Conservation (phyloP, 2,797 vertebrate genomes). For the Hybognathus amarus region DNA sequence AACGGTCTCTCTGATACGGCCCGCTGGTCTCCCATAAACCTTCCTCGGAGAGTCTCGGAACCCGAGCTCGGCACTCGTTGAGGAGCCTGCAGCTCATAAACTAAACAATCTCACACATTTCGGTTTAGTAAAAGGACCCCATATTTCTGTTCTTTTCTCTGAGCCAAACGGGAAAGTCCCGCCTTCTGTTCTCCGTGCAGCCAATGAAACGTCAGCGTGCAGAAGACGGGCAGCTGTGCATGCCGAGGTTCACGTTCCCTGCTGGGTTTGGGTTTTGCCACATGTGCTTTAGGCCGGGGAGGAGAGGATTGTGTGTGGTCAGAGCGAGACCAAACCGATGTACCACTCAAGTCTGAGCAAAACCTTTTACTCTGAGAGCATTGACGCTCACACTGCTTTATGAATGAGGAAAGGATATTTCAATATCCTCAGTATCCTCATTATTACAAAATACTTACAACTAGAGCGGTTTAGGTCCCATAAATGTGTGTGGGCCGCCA, state of each 20-base stretch:
- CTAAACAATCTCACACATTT: slow-evolving; percentile 39
- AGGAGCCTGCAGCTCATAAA: neutral
- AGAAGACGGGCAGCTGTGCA: slow-evolving; percentile 20
- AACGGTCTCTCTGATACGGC: slow-evolving; percentile 11
- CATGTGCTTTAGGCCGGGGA: slow-evolving; percentile 40
- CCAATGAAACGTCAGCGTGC: slow-evolving; percentile 9
- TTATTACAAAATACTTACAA: neutral
- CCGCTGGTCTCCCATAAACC: slow-evolving; percentile 17
- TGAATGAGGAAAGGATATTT: neutral
- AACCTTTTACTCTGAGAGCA: neutral
- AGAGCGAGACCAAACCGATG: slow-evolving; percentile 39
- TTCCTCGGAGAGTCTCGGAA: neutral
- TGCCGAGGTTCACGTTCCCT: slow-evolving; percentile 17
- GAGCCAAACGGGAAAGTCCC: neutral
- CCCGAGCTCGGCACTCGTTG: neutral
- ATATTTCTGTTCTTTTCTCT: slow-evolving; percentile 17
- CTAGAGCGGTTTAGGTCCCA: neutral
- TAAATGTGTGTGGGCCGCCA: neutral
- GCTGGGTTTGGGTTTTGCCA: slow-evolving; percentile 36
- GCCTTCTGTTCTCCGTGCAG: neutral
- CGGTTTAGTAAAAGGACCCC: slow-evolving; percentile 12
- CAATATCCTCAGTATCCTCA: neutral
- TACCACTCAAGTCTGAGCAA: slow-evolving; percentile 6
- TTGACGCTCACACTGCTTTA: neutral
- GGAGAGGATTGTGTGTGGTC: slow-evolving; percentile 46